Conservation (phyloP, 2,888 invertebrate genomes). For the Drosophila recens region DNA sequence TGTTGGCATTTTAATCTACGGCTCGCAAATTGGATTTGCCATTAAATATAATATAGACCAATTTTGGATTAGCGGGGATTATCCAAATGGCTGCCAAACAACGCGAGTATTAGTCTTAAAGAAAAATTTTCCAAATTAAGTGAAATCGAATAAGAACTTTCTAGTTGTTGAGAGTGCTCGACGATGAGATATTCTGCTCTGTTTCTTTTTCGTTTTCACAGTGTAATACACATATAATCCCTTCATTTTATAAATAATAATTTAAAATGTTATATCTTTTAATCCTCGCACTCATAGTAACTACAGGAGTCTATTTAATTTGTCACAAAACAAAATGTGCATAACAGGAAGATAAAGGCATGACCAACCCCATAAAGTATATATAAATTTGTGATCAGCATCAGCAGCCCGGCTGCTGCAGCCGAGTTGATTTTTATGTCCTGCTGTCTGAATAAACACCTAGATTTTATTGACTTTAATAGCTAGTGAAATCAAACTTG, state of each 20-base stretch:
- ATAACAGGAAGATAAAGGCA: no score
- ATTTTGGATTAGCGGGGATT: slow-evolving; percentile 72
- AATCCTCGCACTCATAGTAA: no score
- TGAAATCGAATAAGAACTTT: slow-evolving; percentile 8
- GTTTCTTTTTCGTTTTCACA: background rate
- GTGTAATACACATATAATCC: background rate
- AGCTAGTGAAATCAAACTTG: no score
- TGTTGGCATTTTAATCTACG: slow-evolving; percentile 65
- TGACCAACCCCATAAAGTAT: no score
- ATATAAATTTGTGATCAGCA: no score
- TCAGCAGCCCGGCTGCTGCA: no score
- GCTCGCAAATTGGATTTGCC: slow-evolving; percentile 70
- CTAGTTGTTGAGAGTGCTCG: background rate
- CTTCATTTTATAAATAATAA: background rate
- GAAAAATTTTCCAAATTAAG: slow-evolving; percentile 40
- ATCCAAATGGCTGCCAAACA: slow-evolving; percentile 49
- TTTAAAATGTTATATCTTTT: background rate
- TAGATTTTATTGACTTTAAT: no score
- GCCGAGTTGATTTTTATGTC: no score
- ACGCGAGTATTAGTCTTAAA: slow-evolving; percentile 14
- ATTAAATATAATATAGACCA: slow-evolving; percentile 50
- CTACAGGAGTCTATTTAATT: no score
- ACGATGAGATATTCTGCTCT: background rate
- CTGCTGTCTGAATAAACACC: no score
- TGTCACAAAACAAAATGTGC: no score